Evolutionary conservation across 2,888 invertebrate species (phyloP).

Genomic region (Agrotis puta): DNA sequence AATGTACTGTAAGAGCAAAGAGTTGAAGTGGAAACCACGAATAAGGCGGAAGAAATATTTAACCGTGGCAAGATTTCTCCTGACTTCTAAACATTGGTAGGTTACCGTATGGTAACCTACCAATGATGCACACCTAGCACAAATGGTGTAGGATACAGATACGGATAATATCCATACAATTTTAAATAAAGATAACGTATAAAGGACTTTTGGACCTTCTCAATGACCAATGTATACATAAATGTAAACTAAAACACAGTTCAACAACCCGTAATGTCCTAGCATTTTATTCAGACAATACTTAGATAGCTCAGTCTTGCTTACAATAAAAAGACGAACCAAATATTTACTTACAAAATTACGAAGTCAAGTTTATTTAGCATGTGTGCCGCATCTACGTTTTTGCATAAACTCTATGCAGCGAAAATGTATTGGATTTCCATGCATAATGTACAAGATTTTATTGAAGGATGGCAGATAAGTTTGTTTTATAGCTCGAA

Average conservation of each 20-base stretch:
- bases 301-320: conserved; percentile 5
- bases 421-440: conserved; percentile 57
- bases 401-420: conserved; percentile 50
- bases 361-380: conserved; percentile 33
- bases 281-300: conserved; percentile 40
- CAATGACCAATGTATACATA: too few species aligned
- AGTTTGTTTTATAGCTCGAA: conserved; percentile 16
- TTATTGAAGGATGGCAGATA: conserved; percentile 41
- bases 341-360: conserved; percentile 40
- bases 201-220: too few species aligned
- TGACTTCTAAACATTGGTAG: too few species aligned
- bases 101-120: too few species aligned
- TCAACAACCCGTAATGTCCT: conserved; percentile 28
- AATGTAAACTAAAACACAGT: conserved; percentile 17
- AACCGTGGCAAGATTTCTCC: too few species aligned
- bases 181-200: too few species aligned
- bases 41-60: too few species aligned
- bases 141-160: too few species aligned
- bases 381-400: conserved; percentile 19
- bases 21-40: too few species aligned
- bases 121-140: too few species aligned
- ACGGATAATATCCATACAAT: too few species aligned
- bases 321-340: conserved; percentile 15
- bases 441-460: conserved; percentile 49
- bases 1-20: too few species aligned